Base-by-base conservation (phyloP, 2,888 invertebrate species). In the Tetragonisca angustula region DNA sequence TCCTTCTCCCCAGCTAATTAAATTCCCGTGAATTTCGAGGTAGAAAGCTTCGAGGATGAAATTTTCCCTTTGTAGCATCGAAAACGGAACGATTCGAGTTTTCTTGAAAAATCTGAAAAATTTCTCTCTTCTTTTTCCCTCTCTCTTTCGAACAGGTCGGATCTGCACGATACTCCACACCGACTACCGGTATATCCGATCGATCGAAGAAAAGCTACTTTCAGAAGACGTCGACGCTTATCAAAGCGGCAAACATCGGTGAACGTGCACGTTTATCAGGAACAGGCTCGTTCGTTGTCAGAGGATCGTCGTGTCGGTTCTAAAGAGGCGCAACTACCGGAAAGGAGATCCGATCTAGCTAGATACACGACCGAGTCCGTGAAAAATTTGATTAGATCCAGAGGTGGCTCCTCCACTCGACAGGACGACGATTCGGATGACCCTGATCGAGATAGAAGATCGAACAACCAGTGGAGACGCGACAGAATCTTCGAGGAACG, bases 201-300 rank as follows among this genome's bases (percentile, higher is more conserved):
- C 71, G 89, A 79, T 62, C 89, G 88, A 68, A 87, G 86, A 65
- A 88, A 73, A 79, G 82, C 76, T 50, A 79, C 82, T 71, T 74
- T 81, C 24, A 84, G 86, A 71, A 88, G 86, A 71, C 86, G 90
- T 75, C 87, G 85, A 68, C 88, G 84, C 72, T 74, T 76, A 72
- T 78, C 75, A 70, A 89, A 76, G 76, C 89, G 84, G 59, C 83
- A 76, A 62, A 85, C 88, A 67, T 84, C 90, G 68, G 72, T 89
- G 49, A 91, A 90, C 76, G 86, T 88, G 56, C 90, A 91, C 79
- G 88, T 91, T 86, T 90, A 90, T 88, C 90, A 87, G 65, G 88
- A 89, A 24, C 84, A 84, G 81, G 78, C 85, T 15, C 81, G 77
- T 15, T 80, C 84, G 6, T 74, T 82, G 71, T 59, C 68, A 5